Base-by-base conservation (phyloP, 1,140 invertebrate genomes). In the Wasmannia auropunctata region DNA sequence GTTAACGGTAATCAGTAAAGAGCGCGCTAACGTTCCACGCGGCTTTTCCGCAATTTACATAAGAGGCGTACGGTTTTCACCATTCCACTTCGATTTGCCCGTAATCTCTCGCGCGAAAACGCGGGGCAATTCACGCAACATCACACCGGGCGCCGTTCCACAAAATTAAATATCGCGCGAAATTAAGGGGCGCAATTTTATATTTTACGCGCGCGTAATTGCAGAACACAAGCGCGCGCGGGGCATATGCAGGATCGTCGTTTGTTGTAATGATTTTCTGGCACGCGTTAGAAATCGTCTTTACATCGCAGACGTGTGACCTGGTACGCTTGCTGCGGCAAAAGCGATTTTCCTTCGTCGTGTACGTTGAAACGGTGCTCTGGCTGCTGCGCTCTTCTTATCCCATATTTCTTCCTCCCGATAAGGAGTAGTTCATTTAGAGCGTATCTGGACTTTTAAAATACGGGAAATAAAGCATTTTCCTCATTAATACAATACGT, bases 391-490 rank as follows among this genome's bases (percentile, higher is more conserved):
- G 14, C 10, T 43, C 19, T 31, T 49, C 56, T 60, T 77, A 70
- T 84, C 56, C 22, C 37, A 70, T 58, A 63, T 85, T 83, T 60
- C 49, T 70, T 40, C 58, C 28, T 37, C 11, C 19, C 31, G 25
- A 37, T 65, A 62, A 46, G 62, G 14, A 25, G 49, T 58, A 40
- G 14, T 46, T 67, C 2, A 88, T 88, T 90, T 43, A 90, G 83
- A 90, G 89, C 80, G 86, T 85, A 80, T 90, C 85, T 58, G 3
- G 31, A 79, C 79, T 56, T n/a, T n/a, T n/a, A n/a, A 40, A 85
- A 7, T 75, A 40, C 11, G 22, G n/a, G 28, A 0, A 19, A 46
- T 58, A 60, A 22, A 58, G 14, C 34, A 83, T 34, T 72, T 54
- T 43, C 7, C 19, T 72, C 34, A 43, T 58, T 56, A 58, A 58